phyloP scores from a whole-genome alignment of 2,797 vertebrate genomes.

The Neosilurus mollespiculum region DNA sequence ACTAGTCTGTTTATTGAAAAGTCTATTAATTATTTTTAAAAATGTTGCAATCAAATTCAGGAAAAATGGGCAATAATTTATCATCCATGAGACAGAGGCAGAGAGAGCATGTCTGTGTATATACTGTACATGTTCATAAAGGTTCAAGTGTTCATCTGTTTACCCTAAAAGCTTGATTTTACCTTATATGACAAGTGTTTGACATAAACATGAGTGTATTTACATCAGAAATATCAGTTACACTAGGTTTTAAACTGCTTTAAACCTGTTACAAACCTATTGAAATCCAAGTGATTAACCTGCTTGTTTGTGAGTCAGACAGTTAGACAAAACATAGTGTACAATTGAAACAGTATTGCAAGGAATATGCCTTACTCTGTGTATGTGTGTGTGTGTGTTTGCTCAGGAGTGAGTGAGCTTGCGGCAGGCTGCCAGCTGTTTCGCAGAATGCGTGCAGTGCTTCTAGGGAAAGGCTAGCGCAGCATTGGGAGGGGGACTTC shows the following conservation, averaged over 20 bases:
- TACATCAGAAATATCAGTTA: slow-evolving; percentile 21
- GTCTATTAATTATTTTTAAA: not conserved
- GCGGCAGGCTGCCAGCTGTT: slow-evolving; percentile 77
- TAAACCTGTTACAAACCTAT: slow-evolving; percentile 15
- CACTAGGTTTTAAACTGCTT: slow-evolving; percentile 7
- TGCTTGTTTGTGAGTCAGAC: not conserved
- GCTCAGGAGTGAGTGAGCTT: slow-evolving; percentile 65
- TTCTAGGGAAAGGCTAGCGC: slow-evolving; percentile 74
- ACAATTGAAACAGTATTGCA: slow-evolving; percentile 49
- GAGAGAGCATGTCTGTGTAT: not conserved
- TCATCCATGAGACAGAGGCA: not conserved
- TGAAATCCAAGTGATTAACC: not conserved
- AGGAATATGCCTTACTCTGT: slow-evolving; percentile 60
- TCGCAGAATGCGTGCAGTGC: slow-evolving; percentile 75
- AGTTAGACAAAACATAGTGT: slow-evolving; percentile 30
- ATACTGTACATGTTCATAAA: not conserved
- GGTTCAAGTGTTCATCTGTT: not conserved
- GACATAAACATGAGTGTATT: slow-evolving; percentile 23
- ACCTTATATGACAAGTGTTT: not conserved
- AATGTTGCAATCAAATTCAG: slow-evolving; percentile 14
- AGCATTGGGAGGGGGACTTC: slow-evolving; percentile 76
- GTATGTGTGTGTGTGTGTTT: slow-evolving; percentile 66
- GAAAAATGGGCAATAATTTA: not conserved
- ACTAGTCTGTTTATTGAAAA: slow-evolving; percentile 11
- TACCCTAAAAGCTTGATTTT: slow-evolving; percentile 7